Percentiles rank a stretch among this genome's conserved stretches.
These are phyloP conservation scores for Zoanthus solanderi DNA, from an alignment of 92 coral and sea anemone genomes.

Conservation along the genomic window DNA sequence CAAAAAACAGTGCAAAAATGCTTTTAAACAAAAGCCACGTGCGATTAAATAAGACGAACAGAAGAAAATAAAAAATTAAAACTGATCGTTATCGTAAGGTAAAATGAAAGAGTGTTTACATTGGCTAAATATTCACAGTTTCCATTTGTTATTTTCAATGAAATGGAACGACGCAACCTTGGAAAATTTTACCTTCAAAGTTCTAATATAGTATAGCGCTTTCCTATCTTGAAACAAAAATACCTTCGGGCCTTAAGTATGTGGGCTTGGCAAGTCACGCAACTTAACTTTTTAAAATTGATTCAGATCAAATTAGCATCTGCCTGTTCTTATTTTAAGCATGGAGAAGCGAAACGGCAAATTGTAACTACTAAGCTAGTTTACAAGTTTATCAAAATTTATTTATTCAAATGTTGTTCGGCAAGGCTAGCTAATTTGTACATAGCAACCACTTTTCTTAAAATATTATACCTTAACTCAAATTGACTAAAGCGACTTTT, in stretches of 20 bases:
- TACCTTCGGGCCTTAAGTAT: background rate
- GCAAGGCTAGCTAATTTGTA: background rate
- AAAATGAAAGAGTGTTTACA: slow-evolving; percentile 22
- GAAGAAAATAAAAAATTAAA: background rate
- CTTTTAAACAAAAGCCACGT: background rate
- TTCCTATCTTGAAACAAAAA: background rate
- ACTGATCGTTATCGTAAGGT: background rate
- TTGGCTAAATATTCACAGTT: background rate
- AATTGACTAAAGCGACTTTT: background rate
- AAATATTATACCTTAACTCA: background rate
- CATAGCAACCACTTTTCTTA: background rate
- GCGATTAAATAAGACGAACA: background rate
- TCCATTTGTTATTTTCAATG: background rate
- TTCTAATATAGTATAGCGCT: background rate
- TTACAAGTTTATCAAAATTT: background rate
- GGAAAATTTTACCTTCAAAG: background rate
- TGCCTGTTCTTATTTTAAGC: background rate
- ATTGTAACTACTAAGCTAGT: background rate
- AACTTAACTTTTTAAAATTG: background rate
- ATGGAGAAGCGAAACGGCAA: background rate
- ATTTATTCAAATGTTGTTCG: no score
- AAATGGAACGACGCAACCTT: background rate
- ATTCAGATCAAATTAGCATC: background rate
- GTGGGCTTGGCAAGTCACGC: slow-evolving; percentile 36
- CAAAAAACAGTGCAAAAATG: background rate